Conservation (phyloP, 2,113 vertebrate genomes). For the Cricetomys ansorgei region DNA sequence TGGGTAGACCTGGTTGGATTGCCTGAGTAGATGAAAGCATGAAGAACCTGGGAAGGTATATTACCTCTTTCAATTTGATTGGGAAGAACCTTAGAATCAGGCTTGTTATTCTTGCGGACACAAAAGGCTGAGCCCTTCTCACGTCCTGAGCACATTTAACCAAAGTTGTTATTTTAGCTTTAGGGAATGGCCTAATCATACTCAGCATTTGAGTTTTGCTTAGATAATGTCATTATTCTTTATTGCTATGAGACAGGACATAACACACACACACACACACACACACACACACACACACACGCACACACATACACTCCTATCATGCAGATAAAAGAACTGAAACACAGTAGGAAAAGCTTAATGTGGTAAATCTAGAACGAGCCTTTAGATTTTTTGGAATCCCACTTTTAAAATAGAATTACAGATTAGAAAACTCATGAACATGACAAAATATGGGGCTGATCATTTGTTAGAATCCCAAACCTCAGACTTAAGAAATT, state of each 20-base stretch:
- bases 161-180: conserved; percentile 41
- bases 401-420: conserved; percentile 60
- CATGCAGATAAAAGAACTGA: conserved; percentile 63
- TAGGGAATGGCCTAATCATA: conserved; percentile 37
- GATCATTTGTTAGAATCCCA: conserved; percentile 58
- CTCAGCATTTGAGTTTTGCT: conserved; percentile 65
- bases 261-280: conserved; percentile 5
- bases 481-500: conserved; percentile 46
- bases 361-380: conserved; percentile 54
- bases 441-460: conserved; percentile 41
- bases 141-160: conserved; percentile 51
- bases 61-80: conserved; percentile 38
- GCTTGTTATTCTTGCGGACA: background rate
- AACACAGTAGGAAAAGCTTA: conserved; percentile 57
- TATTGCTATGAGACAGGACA: conserved; percentile 47
- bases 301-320: background rate
- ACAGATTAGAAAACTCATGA: conserved; percentile 50
- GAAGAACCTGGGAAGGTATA: background rate
- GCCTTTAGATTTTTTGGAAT: conserved; percentile 52
- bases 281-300: background rate
- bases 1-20: background rate
- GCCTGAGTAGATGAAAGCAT: background rate
- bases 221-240: conserved; percentile 40
- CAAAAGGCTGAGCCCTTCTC: background rate
- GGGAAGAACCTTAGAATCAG: background rate